Conservation (phyloP, 2,888 invertebrate genomes). For the Tetanocera ferruginea region DNA sequence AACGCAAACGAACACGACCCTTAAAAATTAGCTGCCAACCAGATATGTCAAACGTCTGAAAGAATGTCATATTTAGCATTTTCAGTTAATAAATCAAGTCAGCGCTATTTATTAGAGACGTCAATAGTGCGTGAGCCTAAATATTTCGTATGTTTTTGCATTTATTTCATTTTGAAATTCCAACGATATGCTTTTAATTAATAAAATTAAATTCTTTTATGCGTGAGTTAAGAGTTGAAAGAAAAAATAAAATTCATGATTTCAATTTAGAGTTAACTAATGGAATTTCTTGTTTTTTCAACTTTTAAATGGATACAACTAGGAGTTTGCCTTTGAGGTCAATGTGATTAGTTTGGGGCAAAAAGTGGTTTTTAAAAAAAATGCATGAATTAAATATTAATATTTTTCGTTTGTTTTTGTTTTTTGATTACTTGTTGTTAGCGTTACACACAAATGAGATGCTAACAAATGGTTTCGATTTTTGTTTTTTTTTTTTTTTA, state of each 20-base stretch:
- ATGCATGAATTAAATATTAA: slow-evolving; percentile 33
- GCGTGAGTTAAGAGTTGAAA: slow-evolving; percentile 37
- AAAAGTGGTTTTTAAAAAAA: slow-evolving; percentile 5
- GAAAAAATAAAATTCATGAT: slow-evolving; percentile 24
- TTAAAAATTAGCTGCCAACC: background rate
- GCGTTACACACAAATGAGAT: slow-evolving; percentile 27
- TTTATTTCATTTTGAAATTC: background rate
- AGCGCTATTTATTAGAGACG: too few species aligned
- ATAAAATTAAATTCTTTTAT: slow-evolving; percentile 39
- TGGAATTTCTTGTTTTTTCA: slow-evolving; percentile 23
- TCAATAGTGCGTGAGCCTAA: background rate
- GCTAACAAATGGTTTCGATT: slow-evolving; percentile 37
- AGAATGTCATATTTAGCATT: slow-evolving; percentile 15
- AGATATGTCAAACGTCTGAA: background rate
- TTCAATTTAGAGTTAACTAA: slow-evolving; percentile 23
- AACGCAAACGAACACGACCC: background rate
- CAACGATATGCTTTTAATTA: slow-evolving; percentile 24
- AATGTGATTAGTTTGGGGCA: background rate
- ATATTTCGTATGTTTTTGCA: background rate
- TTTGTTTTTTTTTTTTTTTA: slow-evolving; percentile 1
- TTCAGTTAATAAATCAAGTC: background rate
- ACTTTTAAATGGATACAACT: background rate
- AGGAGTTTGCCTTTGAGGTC: slow-evolving; percentile 20
- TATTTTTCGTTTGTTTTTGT: background rate
- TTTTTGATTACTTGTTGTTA: background rate